Evolutionary conservation across 2,888 invertebrate species (phyloP).

Genomic region (Agrenia bidenticulata): DNA sequence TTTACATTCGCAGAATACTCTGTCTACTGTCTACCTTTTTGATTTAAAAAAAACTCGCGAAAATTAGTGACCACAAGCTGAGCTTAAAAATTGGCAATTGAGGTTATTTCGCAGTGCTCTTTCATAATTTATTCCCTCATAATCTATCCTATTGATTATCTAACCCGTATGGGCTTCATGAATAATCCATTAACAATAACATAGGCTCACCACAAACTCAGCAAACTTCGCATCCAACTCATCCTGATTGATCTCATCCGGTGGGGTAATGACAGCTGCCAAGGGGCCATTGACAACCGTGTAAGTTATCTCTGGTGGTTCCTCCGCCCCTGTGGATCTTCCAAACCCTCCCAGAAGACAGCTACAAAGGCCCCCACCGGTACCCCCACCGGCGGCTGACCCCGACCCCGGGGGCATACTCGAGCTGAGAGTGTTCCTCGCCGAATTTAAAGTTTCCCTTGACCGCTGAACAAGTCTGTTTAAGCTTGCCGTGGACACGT

Average conservation of each 20-base stretch:
- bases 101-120: not conserved
- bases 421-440: not conserved
- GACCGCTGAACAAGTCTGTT: slow-evolving; percentile 14
- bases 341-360: slow-evolving; percentile 14
- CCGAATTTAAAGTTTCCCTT: slow-evolving; percentile 13
- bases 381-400: slow-evolving; percentile 17
- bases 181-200: not conserved
- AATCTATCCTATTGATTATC: too few relatives aligned
- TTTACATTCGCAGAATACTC: too few relatives aligned
- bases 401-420: slow-evolving; percentile 18
- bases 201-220: slow-evolving; percentile 77
- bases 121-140: too few relatives aligned
- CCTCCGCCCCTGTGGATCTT: slow-evolving; percentile 62
- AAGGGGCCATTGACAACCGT: slow-evolving; percentile 68
- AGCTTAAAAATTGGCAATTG: too few relatives aligned
- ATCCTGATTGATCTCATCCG: slow-evolving; percentile 83
- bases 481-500: slow-evolving; percentile 18
- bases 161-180: too few relatives aligned
- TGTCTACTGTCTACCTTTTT: too few relatives aligned
- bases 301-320: slow-evolving; percentile 93
- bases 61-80: too few relatives aligned
- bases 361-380: slow-evolving; percentile 19
- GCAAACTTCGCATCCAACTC: slow-evolving; percentile 92
- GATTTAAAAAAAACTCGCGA: too few relatives aligned
- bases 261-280: slow-evolving; percentile 64